phyloP scores from a whole-genome alignment of 1,140 invertebrate species.

The Zelostemma sp. region DNA sequence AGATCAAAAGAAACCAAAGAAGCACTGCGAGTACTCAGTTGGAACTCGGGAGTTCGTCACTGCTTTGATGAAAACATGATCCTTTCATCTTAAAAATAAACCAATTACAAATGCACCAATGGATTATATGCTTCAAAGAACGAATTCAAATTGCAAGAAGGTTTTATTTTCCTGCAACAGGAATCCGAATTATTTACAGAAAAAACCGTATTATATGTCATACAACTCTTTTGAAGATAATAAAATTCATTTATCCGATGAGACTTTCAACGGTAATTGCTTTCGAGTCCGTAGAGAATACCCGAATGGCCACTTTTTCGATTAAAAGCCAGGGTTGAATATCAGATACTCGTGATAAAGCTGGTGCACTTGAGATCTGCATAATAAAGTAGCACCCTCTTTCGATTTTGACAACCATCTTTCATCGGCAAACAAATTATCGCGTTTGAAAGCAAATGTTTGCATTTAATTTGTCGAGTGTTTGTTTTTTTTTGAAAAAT shows the following conservation, averaged over 20 bases:
- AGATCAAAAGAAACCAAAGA: conserved; percentile 2
- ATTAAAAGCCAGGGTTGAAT: conserved; percentile 1
- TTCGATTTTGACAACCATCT: background rate
- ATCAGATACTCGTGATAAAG: conserved; percentile 3
- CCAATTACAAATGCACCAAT: background rate
- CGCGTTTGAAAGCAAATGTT: background rate
- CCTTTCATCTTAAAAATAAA: background rate
- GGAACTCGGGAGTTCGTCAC: conserved; percentile 1
- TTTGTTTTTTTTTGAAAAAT: background rate
- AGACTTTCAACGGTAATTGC: background rate
- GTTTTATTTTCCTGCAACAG: background rate
- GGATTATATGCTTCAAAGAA: background rate
- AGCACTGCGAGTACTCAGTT: background rate
- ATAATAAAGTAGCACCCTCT: conserved; percentile 18
- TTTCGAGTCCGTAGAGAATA: background rate
- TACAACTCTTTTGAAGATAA: background rate
- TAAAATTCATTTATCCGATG: background rate
- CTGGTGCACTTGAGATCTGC: conserved; percentile 20
- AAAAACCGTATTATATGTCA: background rate
- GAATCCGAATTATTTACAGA: background rate
- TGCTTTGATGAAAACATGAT: background rate
- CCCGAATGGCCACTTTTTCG: background rate
- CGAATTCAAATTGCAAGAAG: background rate
- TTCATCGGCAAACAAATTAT: background rate
- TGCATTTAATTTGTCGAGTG: background rate